These are phyloP conservation scores for Scolopax rusticola DNA, from an alignment of 2,797 vertebrate species.

Conservation along the genomic window DNA sequence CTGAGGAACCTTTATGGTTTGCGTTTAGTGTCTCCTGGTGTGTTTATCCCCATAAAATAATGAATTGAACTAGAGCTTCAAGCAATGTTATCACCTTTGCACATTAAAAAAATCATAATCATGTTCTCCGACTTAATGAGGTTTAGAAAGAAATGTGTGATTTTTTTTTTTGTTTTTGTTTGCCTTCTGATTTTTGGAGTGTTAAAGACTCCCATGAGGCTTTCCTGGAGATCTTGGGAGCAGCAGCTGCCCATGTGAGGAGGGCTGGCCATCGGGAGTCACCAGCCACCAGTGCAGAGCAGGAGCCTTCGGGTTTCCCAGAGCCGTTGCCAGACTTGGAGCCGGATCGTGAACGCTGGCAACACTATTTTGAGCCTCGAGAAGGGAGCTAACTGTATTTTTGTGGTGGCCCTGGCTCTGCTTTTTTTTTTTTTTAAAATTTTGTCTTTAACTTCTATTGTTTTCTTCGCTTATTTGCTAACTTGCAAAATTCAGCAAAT, in stretches of 20 bases:
- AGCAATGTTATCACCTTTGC: slow-evolving; percentile 28
- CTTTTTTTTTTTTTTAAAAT: not conserved
- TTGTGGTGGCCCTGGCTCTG: slow-evolving; percentile 24
- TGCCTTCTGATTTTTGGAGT: not conserved
- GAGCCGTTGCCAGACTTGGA: not conserved
- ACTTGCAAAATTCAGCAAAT: slow-evolving; percentile 53
- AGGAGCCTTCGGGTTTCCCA: not conserved
- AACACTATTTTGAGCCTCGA: rapidly evolving
- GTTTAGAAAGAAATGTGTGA: slow-evolving; percentile 5
- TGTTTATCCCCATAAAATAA: slow-evolving; percentile 50
- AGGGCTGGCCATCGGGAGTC: not conserved
- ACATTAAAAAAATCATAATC: slow-evolving; percentile 25
- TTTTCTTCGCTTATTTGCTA: slow-evolving; percentile 68
- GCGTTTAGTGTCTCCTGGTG: not conserved
- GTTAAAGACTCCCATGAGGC: slow-evolving; percentile 22
- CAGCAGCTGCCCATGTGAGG: not conserved
- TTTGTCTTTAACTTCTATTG: slow-evolving; percentile 46
- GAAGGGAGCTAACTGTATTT: not conserved
- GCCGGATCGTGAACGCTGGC: not conserved
- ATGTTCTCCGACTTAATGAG: not conserved
- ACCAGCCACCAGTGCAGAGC: not conserved
- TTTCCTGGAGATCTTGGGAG: not conserved
- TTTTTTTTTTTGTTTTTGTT: not conserved
- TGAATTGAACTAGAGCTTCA: slow-evolving; percentile 19
- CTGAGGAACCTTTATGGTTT: not conserved